A percentile compares a stretch with the other conserved stretches of the same genome.
Evolutionary conservation across 2,888 invertebrate genomes (phyloP).

Genomic region (Temnothorax rugatulus): DNA sequence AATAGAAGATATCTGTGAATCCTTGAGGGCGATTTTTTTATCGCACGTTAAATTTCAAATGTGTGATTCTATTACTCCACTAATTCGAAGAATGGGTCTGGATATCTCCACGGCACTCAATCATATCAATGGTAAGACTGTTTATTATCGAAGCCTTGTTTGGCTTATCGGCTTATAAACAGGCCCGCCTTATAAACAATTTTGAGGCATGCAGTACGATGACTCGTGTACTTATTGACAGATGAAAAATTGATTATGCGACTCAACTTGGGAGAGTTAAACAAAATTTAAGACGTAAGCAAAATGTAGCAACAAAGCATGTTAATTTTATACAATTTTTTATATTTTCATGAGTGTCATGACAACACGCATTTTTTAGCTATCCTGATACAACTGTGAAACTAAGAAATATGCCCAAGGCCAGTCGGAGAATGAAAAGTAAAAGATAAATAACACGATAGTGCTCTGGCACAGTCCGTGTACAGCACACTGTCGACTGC

Average conservation of each 20-base stretch:
- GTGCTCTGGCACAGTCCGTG: neutral
- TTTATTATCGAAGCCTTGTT: neutral
- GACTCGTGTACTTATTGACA: neutral
- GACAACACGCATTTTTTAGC: neutral
- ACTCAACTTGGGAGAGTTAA: neutral
- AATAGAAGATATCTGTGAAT: slow-evolving; percentile 9
- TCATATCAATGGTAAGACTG: slow-evolving; percentile 70
- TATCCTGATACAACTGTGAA: neutral
- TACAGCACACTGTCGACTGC: neutral
- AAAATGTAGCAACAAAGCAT: neutral
- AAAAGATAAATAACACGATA: slow-evolving; percentile 41
- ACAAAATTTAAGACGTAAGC: neutral
- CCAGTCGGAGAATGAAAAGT: slow-evolving; percentile 21
- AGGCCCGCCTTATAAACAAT: neutral
- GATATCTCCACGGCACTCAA: slow-evolving; percentile 74
- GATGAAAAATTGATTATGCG: neutral
- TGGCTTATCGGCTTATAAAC: slow-evolving; percentile 1
- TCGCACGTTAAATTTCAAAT: neutral
- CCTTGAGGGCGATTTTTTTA: neutral
- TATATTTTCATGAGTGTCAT: neutral
- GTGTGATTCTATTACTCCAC: slow-evolving; percentile 32
- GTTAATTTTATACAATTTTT: neutral
- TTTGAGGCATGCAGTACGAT: neutral
- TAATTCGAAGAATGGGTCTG: slow-evolving; percentile 71
- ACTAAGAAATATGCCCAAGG: slow-evolving; percentile 29